These are phyloP conservation scores for Didymodactylos carnosus DNA, from an alignment of 2,888 invertebrate genomes.

Conservation along the genomic window DNA sequence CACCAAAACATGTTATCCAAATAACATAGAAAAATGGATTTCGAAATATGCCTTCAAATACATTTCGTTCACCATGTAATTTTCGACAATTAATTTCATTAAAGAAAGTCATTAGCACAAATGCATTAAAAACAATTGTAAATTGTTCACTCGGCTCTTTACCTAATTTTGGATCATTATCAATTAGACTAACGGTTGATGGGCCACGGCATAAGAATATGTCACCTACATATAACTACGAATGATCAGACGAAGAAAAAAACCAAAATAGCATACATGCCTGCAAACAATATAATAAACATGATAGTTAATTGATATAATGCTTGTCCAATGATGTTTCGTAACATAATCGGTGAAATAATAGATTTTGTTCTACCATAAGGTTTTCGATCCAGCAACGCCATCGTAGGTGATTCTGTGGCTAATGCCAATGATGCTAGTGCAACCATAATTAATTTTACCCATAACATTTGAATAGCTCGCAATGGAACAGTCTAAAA, in stretches of 20 bases:
- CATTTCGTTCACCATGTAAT: constrained; percentile 95
- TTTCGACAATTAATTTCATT: constrained; percentile 99
- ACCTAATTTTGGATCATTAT: neutral
- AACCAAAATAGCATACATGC: constrained; percentile 38
- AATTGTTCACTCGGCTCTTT: constrained; percentile 68
- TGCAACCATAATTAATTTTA: constrained; percentile 97
- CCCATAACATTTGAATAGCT: constrained; percentile 99
- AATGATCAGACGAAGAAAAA: neutral
- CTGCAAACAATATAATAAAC: constrained; percentile 75
- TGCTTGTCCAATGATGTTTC: constrained; percentile 92
- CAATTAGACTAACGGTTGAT: neutral
- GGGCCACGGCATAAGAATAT: constrained; percentile 37
- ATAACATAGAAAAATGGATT: constrained; percentile 8
- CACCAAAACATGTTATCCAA: constrained; percentile 7
- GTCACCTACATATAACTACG: constrained; percentile 40
- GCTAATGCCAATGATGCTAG: constrained; percentile 86
- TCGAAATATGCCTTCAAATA: constrained; percentile 54
- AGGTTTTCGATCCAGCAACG: constrained; percentile 74
- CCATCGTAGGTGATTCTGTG: constrained; percentile 81
- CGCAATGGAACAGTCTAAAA: constrained; percentile 48
- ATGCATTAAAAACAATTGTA: constrained; percentile 97
- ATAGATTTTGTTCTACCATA: constrained; percentile 94
- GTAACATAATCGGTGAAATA: constrained; percentile 93
- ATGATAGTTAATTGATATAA: constrained; percentile 83
- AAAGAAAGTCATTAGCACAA: constrained; percentile 99